Percentiles rank a stretch among this genome's conserved stretches.
Evolutionary conservation across 1,140 invertebrate species (phyloP).

Genomic region (Scylla paramamosain): DNA sequence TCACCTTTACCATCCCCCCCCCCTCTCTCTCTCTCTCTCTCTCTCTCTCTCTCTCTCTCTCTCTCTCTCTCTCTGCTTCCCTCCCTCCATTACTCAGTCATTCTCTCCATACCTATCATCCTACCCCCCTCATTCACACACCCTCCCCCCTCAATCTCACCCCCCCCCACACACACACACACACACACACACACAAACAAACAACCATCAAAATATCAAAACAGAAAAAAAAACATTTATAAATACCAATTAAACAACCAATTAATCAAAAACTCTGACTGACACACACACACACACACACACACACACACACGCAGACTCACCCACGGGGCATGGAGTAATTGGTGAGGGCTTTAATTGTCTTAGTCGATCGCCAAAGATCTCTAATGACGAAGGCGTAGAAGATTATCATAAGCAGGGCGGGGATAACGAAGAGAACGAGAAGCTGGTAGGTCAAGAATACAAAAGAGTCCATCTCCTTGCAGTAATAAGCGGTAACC

Average conservation of each 20-base stretch:
- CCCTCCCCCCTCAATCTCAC: too few species aligned
- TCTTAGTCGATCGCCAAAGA: conserved; percentile 83
- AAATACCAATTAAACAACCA: too few species aligned
- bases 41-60: conserved; percentile 29
- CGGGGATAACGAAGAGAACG: conserved; percentile 82
- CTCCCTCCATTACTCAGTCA: too few species aligned
- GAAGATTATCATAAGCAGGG: conserved; percentile 82
- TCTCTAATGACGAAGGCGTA: conserved; percentile 83
- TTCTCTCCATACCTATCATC: too few species aligned
- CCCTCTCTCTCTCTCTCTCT: not conserved
- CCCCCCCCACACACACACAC: too few species aligned
- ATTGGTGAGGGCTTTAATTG: conserved; percentile 81
- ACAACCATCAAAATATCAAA: too few species aligned
- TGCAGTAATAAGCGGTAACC: conserved; percentile 75
- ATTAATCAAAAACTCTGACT: too few species aligned
- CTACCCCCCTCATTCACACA: too few species aligned
- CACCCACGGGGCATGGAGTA: conserved; percentile 66
- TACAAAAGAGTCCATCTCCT: conserved; percentile 76
- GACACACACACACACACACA: too few species aligned
- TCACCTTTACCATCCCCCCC: not conserved
- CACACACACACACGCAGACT: not conserved
- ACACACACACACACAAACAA: too few species aligned
- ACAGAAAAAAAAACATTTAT: too few species aligned
- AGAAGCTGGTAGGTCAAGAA: conserved; percentile 82
- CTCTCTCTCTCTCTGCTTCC: too few species aligned